These are phyloP conservation scores for Fragum sueziense DNA, from an alignment of 2,888 invertebrate species.

Conservation along the genomic window DNA sequence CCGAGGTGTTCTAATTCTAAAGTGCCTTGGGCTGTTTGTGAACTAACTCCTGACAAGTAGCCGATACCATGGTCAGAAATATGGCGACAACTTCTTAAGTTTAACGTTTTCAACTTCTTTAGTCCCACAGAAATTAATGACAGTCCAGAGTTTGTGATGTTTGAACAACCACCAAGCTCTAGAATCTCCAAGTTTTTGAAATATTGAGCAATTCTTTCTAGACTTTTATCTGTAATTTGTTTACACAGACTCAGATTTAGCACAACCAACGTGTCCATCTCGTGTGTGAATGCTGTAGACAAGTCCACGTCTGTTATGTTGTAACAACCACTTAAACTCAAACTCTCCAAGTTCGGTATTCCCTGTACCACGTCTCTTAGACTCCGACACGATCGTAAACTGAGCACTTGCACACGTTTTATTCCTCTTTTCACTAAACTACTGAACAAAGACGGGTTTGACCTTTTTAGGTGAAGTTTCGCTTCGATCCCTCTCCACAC, in stretches of 20 bases:
- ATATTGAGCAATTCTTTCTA: slow-evolving; percentile 92
- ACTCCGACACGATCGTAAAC: slow-evolving; percentile 87
- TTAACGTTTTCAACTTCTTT: slow-evolving; percentile 91
- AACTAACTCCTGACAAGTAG: slow-evolving; percentile 86
- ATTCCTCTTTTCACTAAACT: slow-evolving; percentile 94
- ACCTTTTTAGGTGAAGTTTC: slow-evolving; percentile 90
- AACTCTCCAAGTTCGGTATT: slow-evolving; percentile 92
- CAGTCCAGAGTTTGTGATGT: slow-evolving; percentile 94
- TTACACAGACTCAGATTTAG: slow-evolving; percentile 96
- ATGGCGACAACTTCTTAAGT: slow-evolving; percentile 95
- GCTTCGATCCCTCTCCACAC: slow-evolving; percentile 98
- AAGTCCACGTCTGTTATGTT: slow-evolving; percentile 94
- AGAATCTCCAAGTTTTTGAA: slow-evolving; percentile 92
- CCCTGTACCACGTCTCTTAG: slow-evolving; percentile 93
- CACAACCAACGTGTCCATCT: slow-evolving; percentile 89
- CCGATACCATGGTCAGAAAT: slow-evolving; percentile 95
- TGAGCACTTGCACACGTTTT: slow-evolving; percentile 93
- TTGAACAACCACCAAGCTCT: slow-evolving; percentile 95
- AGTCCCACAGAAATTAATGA: slow-evolving; percentile 94
- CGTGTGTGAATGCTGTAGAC: slow-evolving; percentile 90
- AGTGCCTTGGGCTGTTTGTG: slow-evolving; percentile 81
- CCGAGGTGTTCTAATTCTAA: slow-evolving; percentile 92
- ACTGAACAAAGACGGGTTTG: slow-evolving; percentile 92
- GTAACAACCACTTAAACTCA: slow-evolving; percentile 96
- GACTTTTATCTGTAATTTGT: slow-evolving; percentile 95